These are phyloP conservation scores for Orycteropus afer DNA, from an alignment of 2,113 vertebrate species.

Conservation along the genomic window DNA sequence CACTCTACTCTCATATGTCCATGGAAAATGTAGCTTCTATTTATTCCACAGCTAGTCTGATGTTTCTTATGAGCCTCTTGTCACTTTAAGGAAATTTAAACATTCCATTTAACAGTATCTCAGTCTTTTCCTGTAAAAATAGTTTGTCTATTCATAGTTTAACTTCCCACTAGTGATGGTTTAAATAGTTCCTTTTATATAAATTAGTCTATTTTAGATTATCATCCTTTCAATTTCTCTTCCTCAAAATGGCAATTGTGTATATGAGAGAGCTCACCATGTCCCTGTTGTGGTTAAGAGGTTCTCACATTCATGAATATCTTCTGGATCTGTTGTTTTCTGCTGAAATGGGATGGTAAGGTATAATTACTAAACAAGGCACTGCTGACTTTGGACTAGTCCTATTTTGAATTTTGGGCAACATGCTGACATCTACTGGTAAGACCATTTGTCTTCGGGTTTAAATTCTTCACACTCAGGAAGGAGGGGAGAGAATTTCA, in stretches of 20 bases:
- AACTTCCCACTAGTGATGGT: neutral
- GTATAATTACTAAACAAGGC: neutral
- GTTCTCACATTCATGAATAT: neutral
- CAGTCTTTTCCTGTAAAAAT: neutral
- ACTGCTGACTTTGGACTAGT: neutral
- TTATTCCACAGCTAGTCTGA: neutral
- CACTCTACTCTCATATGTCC: neutral
- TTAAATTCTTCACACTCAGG: neutral
- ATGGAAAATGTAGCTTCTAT: neutral
- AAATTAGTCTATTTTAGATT: neutral
- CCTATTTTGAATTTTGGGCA: neutral
- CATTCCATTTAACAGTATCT: neutral
- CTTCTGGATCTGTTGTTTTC: neutral
- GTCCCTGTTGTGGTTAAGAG: neutral
- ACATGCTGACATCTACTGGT: neutral
- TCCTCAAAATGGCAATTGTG: neutral
- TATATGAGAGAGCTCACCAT: neutral
- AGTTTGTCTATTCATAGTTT: slow-evolving; percentile 1
- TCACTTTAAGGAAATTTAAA: neutral
- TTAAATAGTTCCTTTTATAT: slow-evolving; percentile 22
- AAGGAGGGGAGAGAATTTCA: neutral
- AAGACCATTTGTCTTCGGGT: neutral
- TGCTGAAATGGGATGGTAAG: neutral
- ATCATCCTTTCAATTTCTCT: neutral
- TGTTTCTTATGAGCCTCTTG: neutral